Evolutionary conservation across 2,113 vertebrate species (phyloP).

Genomic region (Pandion haliaetus): DNA sequence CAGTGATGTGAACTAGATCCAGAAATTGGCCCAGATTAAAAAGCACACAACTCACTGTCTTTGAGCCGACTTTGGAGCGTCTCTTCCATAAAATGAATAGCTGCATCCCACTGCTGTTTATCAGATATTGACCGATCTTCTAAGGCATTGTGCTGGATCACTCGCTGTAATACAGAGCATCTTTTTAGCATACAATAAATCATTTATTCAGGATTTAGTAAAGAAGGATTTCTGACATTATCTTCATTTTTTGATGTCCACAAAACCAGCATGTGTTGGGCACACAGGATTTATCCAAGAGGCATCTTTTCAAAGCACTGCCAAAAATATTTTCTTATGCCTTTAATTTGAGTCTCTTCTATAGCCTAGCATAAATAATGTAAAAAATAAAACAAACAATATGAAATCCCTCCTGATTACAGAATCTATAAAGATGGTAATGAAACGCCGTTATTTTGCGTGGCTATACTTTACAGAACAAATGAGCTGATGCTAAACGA

Average conservation of each 20-base stretch:
- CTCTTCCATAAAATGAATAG: slow-evolving; percentile 99
- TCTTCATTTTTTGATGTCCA: neutral
- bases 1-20: neutral
- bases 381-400: neutral
- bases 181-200: neutral
- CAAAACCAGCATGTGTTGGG: neutral
- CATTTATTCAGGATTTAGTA: neutral
- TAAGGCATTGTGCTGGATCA: slow-evolving; percentile 98
- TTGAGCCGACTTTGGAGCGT: slow-evolving; percentile 91
- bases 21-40: neutral
- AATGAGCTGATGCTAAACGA: neutral
- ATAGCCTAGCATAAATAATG: neutral
- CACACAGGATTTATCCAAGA: neutral
- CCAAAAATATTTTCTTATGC: neutral
- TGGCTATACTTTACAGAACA: neutral
- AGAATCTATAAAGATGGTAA: neutral
- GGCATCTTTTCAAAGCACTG: neutral
- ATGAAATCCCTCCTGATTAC: neutral
- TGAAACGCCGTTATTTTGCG: neutral
- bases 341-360: neutral
- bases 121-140: slow-evolving; percentile 98
- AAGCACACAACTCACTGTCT: slow-evolving; percentile 83
- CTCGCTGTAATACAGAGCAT: slow-evolving; percentile 75
- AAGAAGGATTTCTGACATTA: neutral
- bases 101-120: slow-evolving; percentile 97